These are phyloP conservation scores for Triplophysa yarkandensis DNA, from an alignment of 2,797 vertebrate species.

Conservation along the genomic window DNA sequence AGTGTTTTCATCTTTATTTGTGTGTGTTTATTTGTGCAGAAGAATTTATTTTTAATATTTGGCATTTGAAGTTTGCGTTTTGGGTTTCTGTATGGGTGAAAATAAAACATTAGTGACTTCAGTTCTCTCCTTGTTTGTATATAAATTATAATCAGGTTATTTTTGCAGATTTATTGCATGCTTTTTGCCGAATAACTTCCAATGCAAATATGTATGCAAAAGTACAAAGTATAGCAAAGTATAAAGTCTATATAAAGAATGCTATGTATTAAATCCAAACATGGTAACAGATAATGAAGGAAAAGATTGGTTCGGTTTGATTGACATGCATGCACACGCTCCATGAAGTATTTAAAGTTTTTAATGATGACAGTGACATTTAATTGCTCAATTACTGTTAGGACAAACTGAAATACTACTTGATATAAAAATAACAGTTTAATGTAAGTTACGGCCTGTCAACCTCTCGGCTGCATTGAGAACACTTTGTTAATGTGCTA, in stretches of 20 bases:
- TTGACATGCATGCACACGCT: background rate
- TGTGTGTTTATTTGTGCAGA: constrained; percentile 49
- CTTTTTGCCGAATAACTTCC: background rate
- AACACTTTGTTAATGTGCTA: constrained; percentile 5
- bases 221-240: too few relatives aligned
- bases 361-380: background rate
- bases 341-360: background rate
- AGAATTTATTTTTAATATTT: constrained; percentile 63
- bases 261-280: background rate
- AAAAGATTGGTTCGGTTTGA: background rate
- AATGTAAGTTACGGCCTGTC: background rate
- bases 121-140: background rate
- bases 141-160: too few relatives aligned
- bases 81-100: background rate
- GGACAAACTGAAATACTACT: background rate
- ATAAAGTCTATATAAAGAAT: background rate
- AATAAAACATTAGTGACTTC: background rate
- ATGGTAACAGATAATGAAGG: background rate
- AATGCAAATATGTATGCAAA: too few relatives aligned
- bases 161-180: background rate
- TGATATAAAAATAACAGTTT: background rate
- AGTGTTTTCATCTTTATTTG: background rate
- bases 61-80: background rate
- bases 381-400: background rate
- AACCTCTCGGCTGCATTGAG: background rate